Evolutionary conservation across 1,140 invertebrate genomes (phyloP).

Genomic region (Coboldia fuscipes): DNA sequence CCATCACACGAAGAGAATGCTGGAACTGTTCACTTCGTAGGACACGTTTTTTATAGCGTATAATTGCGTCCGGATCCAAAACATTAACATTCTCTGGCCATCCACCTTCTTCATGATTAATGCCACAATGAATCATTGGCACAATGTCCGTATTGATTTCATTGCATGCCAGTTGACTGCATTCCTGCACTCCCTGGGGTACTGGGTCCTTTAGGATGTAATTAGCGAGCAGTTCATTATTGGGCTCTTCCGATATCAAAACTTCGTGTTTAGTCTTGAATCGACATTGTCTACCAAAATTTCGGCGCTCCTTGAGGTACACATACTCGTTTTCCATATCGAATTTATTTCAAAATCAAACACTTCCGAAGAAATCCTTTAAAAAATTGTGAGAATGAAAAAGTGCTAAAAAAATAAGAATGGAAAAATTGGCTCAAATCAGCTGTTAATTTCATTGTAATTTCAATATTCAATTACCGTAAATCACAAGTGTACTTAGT

Average conservation of each 20-base stretch:
- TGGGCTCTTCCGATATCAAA: conserved; percentile 15
- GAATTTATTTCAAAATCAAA: too few relatives aligned
- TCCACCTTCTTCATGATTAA: conserved; percentile 81
- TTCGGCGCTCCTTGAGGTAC: conserved; percentile 39
- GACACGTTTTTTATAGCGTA: conserved; percentile 71
- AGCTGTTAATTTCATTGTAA: too few relatives aligned
- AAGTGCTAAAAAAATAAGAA: too few relatives aligned
- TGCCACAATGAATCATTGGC: conserved; percentile 29
- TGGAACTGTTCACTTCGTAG: conserved; percentile 67
- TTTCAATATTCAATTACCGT: too few relatives aligned
- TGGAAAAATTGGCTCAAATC: too few relatives aligned
- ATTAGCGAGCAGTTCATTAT: conserved; percentile 34
- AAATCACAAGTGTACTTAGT: too few relatives aligned
- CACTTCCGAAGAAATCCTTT: too few relatives aligned
- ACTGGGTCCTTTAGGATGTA: conserved; percentile 51
- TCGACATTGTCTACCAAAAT: conserved; percentile 44
- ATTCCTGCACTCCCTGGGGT: conserved; percentile 32
- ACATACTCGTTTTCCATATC: too few relatives aligned
- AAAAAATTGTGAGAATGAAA: too few relatives aligned
- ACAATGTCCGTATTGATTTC: conserved; percentile 32
- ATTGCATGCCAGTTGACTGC: conserved; percentile 32
- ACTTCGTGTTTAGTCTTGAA: conserved; percentile 54
- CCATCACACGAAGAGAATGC: conserved; percentile 11
- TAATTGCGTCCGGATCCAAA: conserved; percentile 63
- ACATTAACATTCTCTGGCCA: conserved; percentile 87